Conservation (phyloP, 2,113 vertebrate species). For the Maccullochella peelii region DNA sequence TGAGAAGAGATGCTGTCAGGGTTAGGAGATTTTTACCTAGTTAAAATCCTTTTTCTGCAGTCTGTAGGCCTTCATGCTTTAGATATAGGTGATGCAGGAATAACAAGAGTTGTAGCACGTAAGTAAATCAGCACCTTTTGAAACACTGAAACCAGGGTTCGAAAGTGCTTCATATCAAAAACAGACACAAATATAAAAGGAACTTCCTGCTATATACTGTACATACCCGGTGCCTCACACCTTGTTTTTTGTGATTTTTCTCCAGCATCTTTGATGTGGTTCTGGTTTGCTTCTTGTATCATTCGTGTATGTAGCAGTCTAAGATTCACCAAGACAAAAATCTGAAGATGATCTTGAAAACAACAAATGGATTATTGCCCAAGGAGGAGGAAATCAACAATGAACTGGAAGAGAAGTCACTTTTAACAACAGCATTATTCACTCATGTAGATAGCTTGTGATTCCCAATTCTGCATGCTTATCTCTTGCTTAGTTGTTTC, state of each 20-base stretch:
- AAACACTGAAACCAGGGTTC: neutral
- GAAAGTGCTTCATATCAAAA: neutral
- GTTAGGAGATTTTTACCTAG: neutral
- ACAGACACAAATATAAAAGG: neutral
- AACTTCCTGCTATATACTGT: neutral
- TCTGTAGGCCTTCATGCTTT: neutral
- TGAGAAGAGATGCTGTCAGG: neutral
- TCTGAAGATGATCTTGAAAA: neutral
- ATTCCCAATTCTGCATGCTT: neutral
- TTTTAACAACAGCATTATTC: neutral
- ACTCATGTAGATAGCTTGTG: neutral
- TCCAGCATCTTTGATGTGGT: neutral
- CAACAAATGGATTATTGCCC: neutral
- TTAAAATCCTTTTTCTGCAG: neutral
- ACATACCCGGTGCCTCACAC: neutral
- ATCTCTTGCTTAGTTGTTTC: neutral
- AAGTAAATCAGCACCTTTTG: slow-evolving; percentile 5
- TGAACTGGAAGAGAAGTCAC: neutral
- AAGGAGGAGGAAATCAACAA: slow-evolving; percentile 1
- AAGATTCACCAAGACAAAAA: neutral
- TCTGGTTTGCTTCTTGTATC: neutral
- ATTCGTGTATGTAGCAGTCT: neutral
- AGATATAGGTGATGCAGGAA: neutral
- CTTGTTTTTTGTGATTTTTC: neutral
- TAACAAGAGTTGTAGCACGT: neutral